phyloP scores from a whole-genome alignment of 2,113 vertebrate species.

The Bolborhynchus lineola region DNA sequence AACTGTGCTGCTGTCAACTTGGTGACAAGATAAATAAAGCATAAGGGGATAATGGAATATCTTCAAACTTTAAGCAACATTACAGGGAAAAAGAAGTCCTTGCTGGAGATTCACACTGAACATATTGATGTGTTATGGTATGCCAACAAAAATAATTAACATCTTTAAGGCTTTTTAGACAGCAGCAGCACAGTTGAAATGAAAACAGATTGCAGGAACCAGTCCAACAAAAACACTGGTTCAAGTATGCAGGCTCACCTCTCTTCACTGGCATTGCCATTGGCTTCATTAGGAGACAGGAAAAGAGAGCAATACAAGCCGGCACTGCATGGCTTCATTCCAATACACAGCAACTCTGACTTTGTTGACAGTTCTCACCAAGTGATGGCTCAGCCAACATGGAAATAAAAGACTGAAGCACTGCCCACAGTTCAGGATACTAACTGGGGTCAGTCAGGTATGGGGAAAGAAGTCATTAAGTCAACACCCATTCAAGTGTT shows the following conservation, averaged over 20 bases:
- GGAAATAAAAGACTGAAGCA: neutral
- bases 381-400: fast-evolving
- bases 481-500: neutral
- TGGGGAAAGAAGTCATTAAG: neutral
- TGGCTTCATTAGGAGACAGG: neutral
- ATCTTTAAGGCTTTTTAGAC: slow-evolving; percentile 50
- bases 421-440: neutral
- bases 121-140: slow-evolving; percentile 22
- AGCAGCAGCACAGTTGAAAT: slow-evolving; percentile 31
- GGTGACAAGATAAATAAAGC: neutral
- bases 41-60: neutral
- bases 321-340: neutral
- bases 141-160: slow-evolving; percentile 55
- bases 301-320: neutral
- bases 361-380: neutral
- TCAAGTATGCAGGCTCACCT: neutral
- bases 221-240: slow-evolving; percentile 36
- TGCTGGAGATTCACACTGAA: neutral
- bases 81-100: neutral
- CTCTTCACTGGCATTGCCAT: neutral
- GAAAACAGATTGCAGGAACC: slow-evolving; percentile 40
- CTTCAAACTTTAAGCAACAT: neutral
- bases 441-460: too few species aligned
- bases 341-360: neutral
- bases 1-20: neutral